A percentile compares a stretch with the other conserved stretches of the same genome.
Conservation (phyloP, 2,888 invertebrate genomes). For the Chloromyia formosa region DNA sequence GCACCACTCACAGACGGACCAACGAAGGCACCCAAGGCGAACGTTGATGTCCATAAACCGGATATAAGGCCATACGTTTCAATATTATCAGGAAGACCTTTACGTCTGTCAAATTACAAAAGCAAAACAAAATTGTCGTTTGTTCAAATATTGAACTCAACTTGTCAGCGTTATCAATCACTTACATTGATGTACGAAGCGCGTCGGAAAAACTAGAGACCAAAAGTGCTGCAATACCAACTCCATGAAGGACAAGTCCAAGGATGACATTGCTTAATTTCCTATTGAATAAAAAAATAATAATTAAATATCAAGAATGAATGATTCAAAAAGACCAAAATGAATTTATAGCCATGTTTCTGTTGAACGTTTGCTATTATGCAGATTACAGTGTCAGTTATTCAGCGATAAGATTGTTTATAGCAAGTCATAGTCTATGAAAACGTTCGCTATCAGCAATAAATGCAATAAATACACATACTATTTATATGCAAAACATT, state of each 20-base stretch:
- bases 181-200: conserved; percentile 81
- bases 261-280: conserved; percentile 73
- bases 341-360: too few relatives aligned
- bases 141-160: not conserved
- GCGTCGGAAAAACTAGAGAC: conserved; percentile 89
- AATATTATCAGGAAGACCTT: conserved; percentile 83
- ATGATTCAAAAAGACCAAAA: too few relatives aligned
- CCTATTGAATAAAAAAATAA: conserved; percentile 60
- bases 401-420: not conserved
- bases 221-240: conserved; percentile 84
- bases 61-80: conserved; percentile 91
- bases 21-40: conserved; percentile 87
- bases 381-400: too few relatives aligned
- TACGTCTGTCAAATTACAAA: conserved; percentile 65
- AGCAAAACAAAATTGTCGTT: conserved; percentile 29
- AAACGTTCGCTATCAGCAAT: not conserved
- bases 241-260: conserved; percentile 80
- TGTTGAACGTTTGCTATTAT: too few relatives aligned
- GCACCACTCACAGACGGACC: conserved; percentile 82
- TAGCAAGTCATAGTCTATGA: not conserved
- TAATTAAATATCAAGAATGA: not conserved
- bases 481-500: conserved; percentile 8
- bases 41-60: conserved; percentile 89
- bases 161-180: conserved; percentile 51
- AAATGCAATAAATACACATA: not conserved